Percentiles rank a stretch among this genome's conserved stretches.
phyloP scores from a whole-genome alignment of 2,888 invertebrate species.

The Spilosoma lubricipeda region DNA sequence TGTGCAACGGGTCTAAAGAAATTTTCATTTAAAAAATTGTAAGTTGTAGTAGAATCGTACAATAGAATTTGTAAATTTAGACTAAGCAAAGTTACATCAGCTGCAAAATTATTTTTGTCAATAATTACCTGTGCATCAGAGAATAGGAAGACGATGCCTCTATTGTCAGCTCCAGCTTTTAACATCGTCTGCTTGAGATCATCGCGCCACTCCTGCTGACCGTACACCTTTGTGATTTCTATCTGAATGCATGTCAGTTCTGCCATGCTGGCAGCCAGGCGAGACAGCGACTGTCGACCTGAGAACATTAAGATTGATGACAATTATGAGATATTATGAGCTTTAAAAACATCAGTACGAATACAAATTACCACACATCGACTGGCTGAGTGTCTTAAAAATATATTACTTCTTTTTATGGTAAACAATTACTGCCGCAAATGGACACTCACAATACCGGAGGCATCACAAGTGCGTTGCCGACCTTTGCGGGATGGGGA shows the following conservation, averaged over 20 bases:
- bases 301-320: background rate
- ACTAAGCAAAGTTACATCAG: background rate
- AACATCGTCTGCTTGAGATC: conserved; percentile 92
- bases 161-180: conserved; percentile 91
- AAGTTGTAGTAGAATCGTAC: too few relatives aligned
- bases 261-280: conserved; percentile 91
- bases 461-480: too few relatives aligned
- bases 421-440: too few relatives aligned
- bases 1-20: too few relatives aligned
- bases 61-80: background rate
- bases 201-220: conserved; percentile 93
- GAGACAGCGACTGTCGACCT: conserved; percentile 94
- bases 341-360: background rate
- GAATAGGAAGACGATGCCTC: conserved; percentile 94
- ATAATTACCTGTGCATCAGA: conserved; percentile 92
- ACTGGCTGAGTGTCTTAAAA: background rate
- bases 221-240: conserved; percentile 94
- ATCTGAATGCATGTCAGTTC: conserved; percentile 92
- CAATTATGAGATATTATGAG: background rate
- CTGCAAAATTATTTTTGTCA: background rate
- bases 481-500: too few relatives aligned
- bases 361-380: background rate
- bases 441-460: too few relatives aligned
- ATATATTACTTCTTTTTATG: too few relatives aligned
- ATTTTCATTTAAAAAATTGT: too few relatives aligned